Conservation (phyloP, 2,888 invertebrate species). For the Polyommatus iphigenia region DNA sequence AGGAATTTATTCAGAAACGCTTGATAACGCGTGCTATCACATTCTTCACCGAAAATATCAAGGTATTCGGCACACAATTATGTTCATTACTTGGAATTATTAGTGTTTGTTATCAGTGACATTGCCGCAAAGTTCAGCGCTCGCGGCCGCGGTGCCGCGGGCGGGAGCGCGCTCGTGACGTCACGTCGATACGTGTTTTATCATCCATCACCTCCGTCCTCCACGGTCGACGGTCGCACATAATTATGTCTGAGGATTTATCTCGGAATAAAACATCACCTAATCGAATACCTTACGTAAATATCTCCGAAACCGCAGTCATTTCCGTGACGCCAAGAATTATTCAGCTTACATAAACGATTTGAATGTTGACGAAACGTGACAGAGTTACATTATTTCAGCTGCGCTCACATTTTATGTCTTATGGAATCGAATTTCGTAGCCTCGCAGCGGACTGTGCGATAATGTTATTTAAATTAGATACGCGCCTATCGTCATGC, state of each 20-base stretch:
- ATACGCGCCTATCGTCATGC: conserved; percentile 41
- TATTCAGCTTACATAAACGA: conserved; percentile 8
- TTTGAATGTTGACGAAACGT: conserved; percentile 6
- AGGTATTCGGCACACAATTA: conserved; percentile 4
- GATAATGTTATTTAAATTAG: conserved; percentile 53
- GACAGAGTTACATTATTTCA: conserved; percentile 17
- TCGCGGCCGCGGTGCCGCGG: conserved; percentile 46
- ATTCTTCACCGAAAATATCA: conserved; percentile 1
- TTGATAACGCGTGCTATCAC: neutral
- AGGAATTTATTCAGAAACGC: neutral
- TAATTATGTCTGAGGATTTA: conserved; percentile 24
- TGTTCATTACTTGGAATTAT: conserved; percentile 53
- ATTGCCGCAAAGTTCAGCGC: conserved; percentile 68
- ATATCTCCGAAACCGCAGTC: neutral
- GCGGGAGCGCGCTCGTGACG: conserved; percentile 56
- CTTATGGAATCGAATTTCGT: conserved; percentile 26
- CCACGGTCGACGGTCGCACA: conserved; percentile 25
- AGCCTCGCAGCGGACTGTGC: neutral
- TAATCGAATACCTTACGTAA: neutral
- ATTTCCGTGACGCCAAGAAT: neutral
- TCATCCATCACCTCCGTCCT: conserved; percentile 45
- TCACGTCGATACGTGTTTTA: conserved; percentile 66
- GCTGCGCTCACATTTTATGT: neutral
- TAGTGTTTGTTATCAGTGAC: conserved; percentile 63
- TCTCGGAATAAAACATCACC: conserved; percentile 2